Percentiles rank a stretch among this genome's conserved stretches.
phyloP scores from a whole-genome alignment of 2,797 vertebrate genomes.

The Gymnocypris eckloni region DNA sequence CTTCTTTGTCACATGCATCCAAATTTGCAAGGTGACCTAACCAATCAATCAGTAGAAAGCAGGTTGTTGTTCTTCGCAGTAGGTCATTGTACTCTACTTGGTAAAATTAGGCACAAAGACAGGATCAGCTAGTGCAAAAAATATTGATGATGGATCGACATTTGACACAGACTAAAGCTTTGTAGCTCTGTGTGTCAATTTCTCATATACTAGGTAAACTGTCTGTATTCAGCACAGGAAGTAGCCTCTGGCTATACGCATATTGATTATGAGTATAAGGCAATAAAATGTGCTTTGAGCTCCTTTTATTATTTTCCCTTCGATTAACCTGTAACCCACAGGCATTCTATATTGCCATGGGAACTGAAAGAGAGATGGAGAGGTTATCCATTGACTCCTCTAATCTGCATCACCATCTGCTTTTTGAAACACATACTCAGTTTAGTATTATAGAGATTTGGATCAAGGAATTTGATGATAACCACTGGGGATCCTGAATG shows the following conservation, averaged over 20 bases:
- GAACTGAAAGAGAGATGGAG: constrained; percentile 20
- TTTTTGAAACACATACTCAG: constrained; percentile 26
- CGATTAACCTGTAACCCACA: constrained; percentile 25
- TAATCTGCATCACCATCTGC: constrained; percentile 35
- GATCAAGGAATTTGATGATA: constrained; percentile 15
- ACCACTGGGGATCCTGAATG: constrained; percentile 11
- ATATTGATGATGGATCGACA: background rate
- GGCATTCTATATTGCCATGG: constrained; percentile 33
- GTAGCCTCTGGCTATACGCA: background rate
- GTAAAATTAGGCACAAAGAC: background rate
- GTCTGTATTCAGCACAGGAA: background rate
- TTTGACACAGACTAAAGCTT: background rate
- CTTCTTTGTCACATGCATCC: background rate
- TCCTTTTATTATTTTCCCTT: background rate
- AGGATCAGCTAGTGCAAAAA: background rate
- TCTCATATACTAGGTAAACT: background rate
- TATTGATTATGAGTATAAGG: constrained; percentile 26
- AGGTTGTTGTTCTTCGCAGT: background rate
- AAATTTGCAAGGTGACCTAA: background rate
- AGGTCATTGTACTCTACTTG: background rate
- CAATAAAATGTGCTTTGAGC: background rate
- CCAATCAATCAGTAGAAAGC: background rate
- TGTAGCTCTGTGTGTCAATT: background rate
- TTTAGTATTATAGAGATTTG: constrained; percentile 14
- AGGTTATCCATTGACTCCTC: constrained; percentile 24